Base-by-base conservation (phyloP, 2,888 invertebrate genomes). In the Aspidiotus rigidus region DNA sequence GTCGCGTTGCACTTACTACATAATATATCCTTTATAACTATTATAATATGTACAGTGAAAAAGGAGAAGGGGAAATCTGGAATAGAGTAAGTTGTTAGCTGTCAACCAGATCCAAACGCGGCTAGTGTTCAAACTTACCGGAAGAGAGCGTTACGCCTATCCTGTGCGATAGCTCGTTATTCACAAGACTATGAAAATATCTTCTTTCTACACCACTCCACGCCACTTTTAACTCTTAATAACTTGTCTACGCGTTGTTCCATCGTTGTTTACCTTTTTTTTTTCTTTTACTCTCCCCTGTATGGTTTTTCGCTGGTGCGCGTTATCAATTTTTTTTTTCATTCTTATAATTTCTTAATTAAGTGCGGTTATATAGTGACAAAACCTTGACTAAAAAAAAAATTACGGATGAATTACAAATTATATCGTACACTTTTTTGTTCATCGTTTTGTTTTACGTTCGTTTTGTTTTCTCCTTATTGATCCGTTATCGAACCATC, bases 101-200 rank as follows among this genome's bases (percentile, higher is more conserved):
- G 67, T 67, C 67, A 67, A 67, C 67, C 67, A 67, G 67, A 67
- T 67, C 60, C 67, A 39, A 57, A 67, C 67, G 60, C 40, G 17
- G 49, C 10, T 67, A 67, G 67, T 67, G 11, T 60, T 60, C 13
- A 60, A 60, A 39, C 28, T 44, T 28, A 59, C 44, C 67, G 53
- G 59, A 59, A 67, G 67, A 67, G 67, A 49, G 67, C 59, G 67
- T 67, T 49, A 0, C n/a, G 64, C 28, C 40, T 64, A n/a, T n/a
- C 49, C 49, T 49, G 49, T n/a, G 11, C 49, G n/a, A 49, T 57
- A 16, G 64, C 64, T 55, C 57, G 57, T 66, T 66, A 66, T 57
- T 56, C 16, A 56, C n/a, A 56, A 56, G 56, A 13, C 2, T 67
- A 59, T 67, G 67, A 59, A 66, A 67, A 59, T 67, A 67, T 66